Conservation (phyloP, 2,113 vertebrate genomes). For the Indicator indicator region DNA sequence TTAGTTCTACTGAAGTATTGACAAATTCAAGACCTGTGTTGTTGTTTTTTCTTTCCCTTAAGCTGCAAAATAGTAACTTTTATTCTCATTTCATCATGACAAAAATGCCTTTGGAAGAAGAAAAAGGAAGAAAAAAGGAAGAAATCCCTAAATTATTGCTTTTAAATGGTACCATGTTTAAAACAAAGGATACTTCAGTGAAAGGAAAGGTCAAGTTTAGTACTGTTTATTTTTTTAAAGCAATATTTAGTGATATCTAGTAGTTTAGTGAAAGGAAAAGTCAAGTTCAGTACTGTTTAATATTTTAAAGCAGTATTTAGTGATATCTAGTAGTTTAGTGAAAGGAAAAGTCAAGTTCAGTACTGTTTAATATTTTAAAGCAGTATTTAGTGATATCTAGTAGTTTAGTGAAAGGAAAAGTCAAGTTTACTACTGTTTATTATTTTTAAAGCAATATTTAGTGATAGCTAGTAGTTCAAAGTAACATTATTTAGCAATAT, state of each 20-base stretch:
- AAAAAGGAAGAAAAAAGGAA: not conserved
- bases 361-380: no score
- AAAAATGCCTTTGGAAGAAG: not conserved
- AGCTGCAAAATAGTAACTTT: not conserved
- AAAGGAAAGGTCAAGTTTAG: not conserved
- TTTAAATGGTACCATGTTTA: not conserved
- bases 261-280: not conserved
- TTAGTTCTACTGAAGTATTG: not conserved
- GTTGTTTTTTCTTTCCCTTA: not conserved
- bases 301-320: no score
- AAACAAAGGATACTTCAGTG: not conserved
- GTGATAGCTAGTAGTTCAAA: not conserved
- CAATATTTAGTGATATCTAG: not conserved
- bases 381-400: not conserved
- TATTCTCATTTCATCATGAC: not conserved
- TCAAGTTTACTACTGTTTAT: not conserved
- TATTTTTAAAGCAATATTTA: no score
- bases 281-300: not conserved
- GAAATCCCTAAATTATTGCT: rapidly evolving
- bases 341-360: not conserved
- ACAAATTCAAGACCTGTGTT: not conserved
- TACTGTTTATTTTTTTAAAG: no score
- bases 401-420: not conserved
- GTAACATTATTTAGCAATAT: not conserved
- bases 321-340: not conserved